Conservation (phyloP, 64 coral and sea anemone species). For the Pocillopora verrucosa region DNA sequence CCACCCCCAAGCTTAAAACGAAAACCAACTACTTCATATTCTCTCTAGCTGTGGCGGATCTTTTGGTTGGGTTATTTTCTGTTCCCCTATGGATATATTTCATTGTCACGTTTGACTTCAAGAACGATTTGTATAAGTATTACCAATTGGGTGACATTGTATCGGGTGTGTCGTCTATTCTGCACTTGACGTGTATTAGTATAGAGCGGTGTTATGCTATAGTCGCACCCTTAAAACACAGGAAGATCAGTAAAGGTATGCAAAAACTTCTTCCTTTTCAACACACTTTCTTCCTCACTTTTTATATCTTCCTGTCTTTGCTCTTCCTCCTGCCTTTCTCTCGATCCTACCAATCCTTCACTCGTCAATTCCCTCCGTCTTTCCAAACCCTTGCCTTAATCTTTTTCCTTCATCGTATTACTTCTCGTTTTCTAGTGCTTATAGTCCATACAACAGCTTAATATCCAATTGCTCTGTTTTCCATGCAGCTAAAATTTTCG, state of each 20-base stretch:
- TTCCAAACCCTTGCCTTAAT: background rate
- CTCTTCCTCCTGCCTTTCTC: background rate
- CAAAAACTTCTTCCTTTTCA: background rate
- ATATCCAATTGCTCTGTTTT: too few relatives aligned
- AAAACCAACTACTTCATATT: slow-evolving; percentile 94
- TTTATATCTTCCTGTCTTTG: too few relatives aligned
- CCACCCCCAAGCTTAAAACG: slow-evolving; percentile 74
- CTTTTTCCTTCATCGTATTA: background rate
- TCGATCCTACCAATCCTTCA: background rate
- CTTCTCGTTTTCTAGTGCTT: background rate
- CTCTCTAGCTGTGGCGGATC: slow-evolving; percentile 79
- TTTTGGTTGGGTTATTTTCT: slow-evolving; percentile 80
- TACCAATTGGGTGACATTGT: slow-evolving; percentile 68
- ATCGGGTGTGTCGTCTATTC: slow-evolving; percentile 77
- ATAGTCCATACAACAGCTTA: too few relatives aligned
- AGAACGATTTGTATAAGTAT: slow-evolving; percentile 28
- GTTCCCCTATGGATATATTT: slow-evolving; percentile 87
- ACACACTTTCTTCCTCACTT: too few relatives aligned
- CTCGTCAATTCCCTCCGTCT: too few relatives aligned
- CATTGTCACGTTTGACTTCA: slow-evolving; percentile 59
- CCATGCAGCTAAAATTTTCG: background rate
- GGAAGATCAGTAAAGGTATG: slow-evolving; percentile 73
- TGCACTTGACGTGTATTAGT: slow-evolving; percentile 83
- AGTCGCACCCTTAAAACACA: slow-evolving; percentile 78
- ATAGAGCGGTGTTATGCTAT: slow-evolving; percentile 87